Evolutionary conservation across 1,140 invertebrate genomes (phyloP).

Genomic region (Ylistrum balloti): DNA sequence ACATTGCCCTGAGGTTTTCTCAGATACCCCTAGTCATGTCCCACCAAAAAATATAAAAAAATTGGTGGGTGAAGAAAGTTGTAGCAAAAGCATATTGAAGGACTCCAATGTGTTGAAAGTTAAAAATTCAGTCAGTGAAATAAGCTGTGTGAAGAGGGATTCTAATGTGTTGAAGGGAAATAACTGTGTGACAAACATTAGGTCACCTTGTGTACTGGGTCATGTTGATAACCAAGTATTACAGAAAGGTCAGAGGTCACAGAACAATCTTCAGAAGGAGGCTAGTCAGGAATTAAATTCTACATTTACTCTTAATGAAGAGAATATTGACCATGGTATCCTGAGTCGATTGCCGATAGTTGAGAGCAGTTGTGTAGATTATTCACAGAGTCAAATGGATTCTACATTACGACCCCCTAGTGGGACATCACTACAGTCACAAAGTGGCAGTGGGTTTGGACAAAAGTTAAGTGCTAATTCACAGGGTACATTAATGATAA

Average conservation of each 20-base stretch:
- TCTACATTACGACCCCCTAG: too few species aligned
- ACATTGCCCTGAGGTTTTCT: neutral
- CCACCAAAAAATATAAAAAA: neutral
- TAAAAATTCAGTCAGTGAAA: neutral
- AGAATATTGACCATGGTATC: neutral
- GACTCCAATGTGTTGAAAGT: neutral
- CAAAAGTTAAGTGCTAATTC: neutral
- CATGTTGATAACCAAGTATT: neutral
- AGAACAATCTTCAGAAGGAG: neutral
- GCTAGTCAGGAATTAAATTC: slow-evolving; percentile 20
- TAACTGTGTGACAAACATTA: neutral
- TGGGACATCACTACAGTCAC: too few species aligned
- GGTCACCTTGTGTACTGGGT: neutral
- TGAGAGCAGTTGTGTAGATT: neutral
- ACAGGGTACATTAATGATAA: neutral
- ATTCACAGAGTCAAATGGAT: neutral
- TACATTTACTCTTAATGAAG: neutral
- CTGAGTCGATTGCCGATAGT: slow-evolving; percentile 9
- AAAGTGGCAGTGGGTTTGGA: neutral
- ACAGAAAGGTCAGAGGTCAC: neutral
- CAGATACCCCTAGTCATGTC: neutral
- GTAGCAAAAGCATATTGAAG: neutral
- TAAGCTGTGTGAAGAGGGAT: neutral
- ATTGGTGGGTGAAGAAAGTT: too few species aligned
- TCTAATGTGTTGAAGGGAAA: neutral